These are phyloP conservation scores for Macrosiphum euphorbiae DNA, from an alignment of 2,888 invertebrate species.

Conservation along the genomic window DNA sequence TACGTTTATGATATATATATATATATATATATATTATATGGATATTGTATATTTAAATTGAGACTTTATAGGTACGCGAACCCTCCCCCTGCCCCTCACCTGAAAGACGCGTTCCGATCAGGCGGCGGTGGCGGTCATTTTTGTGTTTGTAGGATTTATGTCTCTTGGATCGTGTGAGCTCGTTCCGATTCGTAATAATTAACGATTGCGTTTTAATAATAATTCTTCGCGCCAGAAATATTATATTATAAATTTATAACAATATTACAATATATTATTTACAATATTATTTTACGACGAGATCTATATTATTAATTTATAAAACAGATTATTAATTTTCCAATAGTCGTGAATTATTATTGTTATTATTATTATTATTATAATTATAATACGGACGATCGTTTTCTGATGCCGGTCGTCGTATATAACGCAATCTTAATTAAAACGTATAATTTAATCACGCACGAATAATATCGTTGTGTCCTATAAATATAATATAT, in stretches of 20 bases:
- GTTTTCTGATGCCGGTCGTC: constrained; percentile 1
- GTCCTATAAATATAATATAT: neutral
- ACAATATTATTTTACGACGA: neutral
- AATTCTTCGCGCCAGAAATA: neutral
- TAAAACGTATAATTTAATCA: constrained; percentile 30
- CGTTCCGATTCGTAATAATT: neutral
- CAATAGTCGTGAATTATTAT: neutral
- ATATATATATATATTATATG: neutral
- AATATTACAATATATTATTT: neutral
- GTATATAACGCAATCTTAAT: neutral
- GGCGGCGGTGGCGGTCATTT: neutral
- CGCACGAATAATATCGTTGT: constrained; percentile 16
- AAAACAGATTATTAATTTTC: neutral
- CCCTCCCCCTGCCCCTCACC: neutral
- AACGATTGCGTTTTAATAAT: neutral
- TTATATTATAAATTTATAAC: too few relatives aligned
- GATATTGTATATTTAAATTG: neutral
- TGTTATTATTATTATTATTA: neutral
- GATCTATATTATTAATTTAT: neutral
- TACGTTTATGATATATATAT: neutral
- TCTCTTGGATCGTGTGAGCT: neutral
- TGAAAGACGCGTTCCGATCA: neutral
- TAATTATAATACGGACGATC: neutral
- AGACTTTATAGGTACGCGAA: neutral
- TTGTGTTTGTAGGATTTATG: neutral